Evolutionary conservation across 2,113 vertebrate genomes (phyloP).

Genomic region (Saguinus midas): DNA sequence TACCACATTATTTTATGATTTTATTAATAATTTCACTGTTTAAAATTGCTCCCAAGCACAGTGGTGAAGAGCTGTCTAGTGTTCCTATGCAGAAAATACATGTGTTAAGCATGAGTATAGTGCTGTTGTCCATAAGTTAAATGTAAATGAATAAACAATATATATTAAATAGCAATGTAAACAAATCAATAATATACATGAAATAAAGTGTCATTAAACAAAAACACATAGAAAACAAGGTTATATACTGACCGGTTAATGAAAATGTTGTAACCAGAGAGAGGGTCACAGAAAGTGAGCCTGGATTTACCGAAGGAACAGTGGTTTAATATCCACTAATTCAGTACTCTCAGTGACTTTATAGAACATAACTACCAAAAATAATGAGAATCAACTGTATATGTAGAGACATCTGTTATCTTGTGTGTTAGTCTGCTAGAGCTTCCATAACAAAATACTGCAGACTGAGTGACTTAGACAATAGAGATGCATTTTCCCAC

Average conservation of each 20-base stretch:
- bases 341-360: not conserved
- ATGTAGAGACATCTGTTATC: not conserved
- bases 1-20: not conserved
- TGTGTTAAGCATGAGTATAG: not conserved
- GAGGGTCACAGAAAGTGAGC: not conserved
- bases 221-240: not conserved
- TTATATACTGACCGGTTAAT: not conserved
- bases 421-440: not conserved
- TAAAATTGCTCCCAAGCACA: not conserved
- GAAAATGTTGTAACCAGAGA: not conserved
- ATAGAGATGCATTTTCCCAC: not conserved
- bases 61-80: not conserved
- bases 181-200: not conserved
- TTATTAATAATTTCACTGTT: not conserved
- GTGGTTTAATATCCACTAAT: not conserved
- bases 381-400: not conserved
- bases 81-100: not conserved
- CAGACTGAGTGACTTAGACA: not conserved
- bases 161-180: not conserved
- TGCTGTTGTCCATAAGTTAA: not conserved
- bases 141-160: not conserved
- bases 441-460: not conserved
- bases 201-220: not conserved
- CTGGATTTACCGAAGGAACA: not conserved
- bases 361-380: not conserved